Evolutionary conservation across 2,797 vertebrate genomes (phyloP), one percentile per base, ranked within the genome.

Genomic region (Chrosomus eos): DNA sequence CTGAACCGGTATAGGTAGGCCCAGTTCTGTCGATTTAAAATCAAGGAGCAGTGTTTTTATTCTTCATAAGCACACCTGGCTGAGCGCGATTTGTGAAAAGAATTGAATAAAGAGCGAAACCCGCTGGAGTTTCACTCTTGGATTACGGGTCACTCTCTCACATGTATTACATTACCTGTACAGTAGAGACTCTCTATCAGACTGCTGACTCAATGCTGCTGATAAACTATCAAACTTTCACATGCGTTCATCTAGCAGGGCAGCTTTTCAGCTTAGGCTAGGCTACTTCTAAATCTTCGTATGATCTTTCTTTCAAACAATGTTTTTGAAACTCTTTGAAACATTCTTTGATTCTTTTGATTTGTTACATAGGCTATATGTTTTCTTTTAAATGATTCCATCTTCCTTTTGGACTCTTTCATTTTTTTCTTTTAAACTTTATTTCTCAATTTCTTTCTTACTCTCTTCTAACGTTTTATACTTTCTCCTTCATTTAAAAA

Each of bases 141-240:
- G 8, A 14, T 7, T 53, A 33, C 1, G 19, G 28, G 10, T 21
- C 45, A 60, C 3, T 64, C 7, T 43, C 76, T 79, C 58, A 79
- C 60, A 31, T 21, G 76, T 66, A 48, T 79, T 31, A 7, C 19
- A 45, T 79, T 66, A 79, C 60, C 58, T 23, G 55, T 71, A 9
- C 8, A 2, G 38, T 40, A 62, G 23, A 62, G 55, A 38, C 51
- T n/a, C 33, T 74, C 51, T 58, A 60, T 60, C 21, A 16, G 26
- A n/a, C 23, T 71, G 21, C 21, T 23, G 51, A 51, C 72, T 33
- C 45, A 11, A 7, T 21, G 26, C 18, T 51, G 43, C 9, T 53
- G 48, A 53, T 53, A 23, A 74, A 53, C 28, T 10, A 10, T 31
- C 9, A 36, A 23, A 75, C 48, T 33, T 18, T 66, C 9, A 33